These are phyloP conservation scores for Meandrusa payeni DNA, from an alignment of 2,888 invertebrate species.

Conservation along the genomic window DNA sequence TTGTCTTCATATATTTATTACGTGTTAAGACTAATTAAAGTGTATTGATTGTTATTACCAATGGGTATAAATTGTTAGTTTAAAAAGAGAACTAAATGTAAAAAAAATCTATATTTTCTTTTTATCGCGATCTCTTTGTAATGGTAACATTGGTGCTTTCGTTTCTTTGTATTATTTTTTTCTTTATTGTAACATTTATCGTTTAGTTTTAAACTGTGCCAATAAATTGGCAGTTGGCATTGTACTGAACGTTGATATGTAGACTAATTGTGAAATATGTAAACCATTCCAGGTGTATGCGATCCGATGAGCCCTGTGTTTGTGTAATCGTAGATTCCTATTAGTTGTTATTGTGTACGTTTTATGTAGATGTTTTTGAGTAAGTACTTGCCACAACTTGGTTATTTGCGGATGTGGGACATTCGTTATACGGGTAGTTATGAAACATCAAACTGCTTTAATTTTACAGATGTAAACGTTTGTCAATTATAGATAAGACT, in stretches of 20 bases:
- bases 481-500: too few relatives aligned
- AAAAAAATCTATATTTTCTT: slow-evolving; percentile 7
- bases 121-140: slow-evolving; percentile 11
- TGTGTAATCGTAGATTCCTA: slow-evolving; percentile 17
- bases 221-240: slow-evolving; percentile 11
- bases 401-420: not conserved
- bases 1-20: slow-evolving; percentile 20
- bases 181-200: slow-evolving; percentile 8
- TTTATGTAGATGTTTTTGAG: slow-evolving; percentile 6
- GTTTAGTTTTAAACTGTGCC: slow-evolving; percentile 13
- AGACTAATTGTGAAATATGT: not conserved
- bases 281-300: slow-evolving; percentile 17
- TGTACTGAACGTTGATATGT: slow-evolving; percentile 5
- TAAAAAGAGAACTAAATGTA: not conserved
- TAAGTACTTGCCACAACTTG: not conserved
- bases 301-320: slow-evolving; percentile 8
- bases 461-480: too few relatives aligned
- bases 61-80: slow-evolving; percentile 13
- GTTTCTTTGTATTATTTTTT: slow-evolving; percentile 16
- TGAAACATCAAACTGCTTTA: too few relatives aligned
- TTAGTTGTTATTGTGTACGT: slow-evolving; percentile 19
- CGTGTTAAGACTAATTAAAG: slow-evolving; percentile 19
- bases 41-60: slow-evolving; percentile 21
- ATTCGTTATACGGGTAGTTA: too few relatives aligned
- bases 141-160: slow-evolving; percentile 20